Evolutionary conservation across 2,888 invertebrate genomes (phyloP).

Genomic region (Synergus japonicus): DNA sequence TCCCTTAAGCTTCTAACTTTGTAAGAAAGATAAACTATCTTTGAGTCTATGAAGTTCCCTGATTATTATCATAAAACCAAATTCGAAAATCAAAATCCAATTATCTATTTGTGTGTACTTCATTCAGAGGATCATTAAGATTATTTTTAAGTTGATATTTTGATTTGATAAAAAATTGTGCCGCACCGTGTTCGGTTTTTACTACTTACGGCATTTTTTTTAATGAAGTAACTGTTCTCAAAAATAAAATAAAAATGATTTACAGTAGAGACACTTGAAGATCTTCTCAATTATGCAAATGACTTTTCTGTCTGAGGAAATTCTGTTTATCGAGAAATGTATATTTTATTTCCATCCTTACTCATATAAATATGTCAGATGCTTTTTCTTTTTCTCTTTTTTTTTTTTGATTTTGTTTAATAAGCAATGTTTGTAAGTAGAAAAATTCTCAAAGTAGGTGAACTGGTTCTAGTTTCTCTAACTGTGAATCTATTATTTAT

Average conservation of each 20-base stretch:
- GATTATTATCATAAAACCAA: background rate
- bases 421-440: background rate
- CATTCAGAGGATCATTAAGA: background rate
- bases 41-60: background rate
- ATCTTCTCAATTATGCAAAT: background rate
- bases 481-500: background rate
- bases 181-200: background rate
- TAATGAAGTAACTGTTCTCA: too few species aligned
- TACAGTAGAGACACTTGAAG: background rate
- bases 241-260: background rate
- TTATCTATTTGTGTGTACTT: background rate
- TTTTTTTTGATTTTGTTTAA: background rate
- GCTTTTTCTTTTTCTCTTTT: background rate
- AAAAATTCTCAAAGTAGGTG: background rate
- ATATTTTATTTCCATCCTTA: background rate
- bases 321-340: background rate
- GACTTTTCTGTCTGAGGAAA: background rate
- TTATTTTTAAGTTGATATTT: background rate
- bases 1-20: background rate
- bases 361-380: background rate
- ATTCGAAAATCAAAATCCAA: background rate
- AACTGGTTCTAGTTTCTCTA: background rate
- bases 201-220: background rate
- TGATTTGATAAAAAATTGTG: background rate
- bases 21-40: background rate